phyloP scores from a whole-genome alignment of 2,113 vertebrate genomes.

The Collichthys lucidus region DNA sequence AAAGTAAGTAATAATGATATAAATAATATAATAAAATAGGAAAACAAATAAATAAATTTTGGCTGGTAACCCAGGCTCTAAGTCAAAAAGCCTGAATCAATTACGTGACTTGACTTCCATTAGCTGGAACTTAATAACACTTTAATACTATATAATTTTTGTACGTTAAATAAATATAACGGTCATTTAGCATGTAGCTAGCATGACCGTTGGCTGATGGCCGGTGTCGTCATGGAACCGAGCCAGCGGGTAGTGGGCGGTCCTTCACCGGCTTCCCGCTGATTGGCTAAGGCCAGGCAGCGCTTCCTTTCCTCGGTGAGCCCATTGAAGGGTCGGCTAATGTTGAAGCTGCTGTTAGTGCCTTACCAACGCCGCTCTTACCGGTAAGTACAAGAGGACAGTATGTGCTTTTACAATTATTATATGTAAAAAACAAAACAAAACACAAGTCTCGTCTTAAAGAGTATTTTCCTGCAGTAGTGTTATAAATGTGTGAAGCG shows the following conservation, averaged over 20 bases:
- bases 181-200: too few relatives aligned
- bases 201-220: not conserved
- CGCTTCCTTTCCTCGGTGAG: conserved; percentile 40
- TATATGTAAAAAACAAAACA: too few relatives aligned
- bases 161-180: too few relatives aligned
- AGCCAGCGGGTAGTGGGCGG: conserved; percentile 48
- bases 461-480: not conserved
- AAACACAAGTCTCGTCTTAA: too few relatives aligned
- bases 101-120: not conserved
- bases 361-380: conserved; percentile 1
- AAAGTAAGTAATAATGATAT: too few relatives aligned
- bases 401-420: not conserved
- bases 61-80: too few relatives aligned
- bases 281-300: conserved; percentile 58
- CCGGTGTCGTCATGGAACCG: conserved; percentile 24
- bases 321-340: not conserved
- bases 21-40: too few relatives aligned
- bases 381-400: conserved; percentile 46
- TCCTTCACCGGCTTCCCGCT: conserved; percentile 45
- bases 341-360: conserved; percentile 3
- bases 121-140: not conserved
- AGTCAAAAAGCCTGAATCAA: not conserved
- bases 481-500: not conserved
- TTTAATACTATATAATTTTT: not conserved
- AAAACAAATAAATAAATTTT: too few relatives aligned